Percentiles rank a stretch among this genome's conserved stretches.
These are phyloP conservation scores for Nasonia longicornis DNA, from an alignment of 1,140 invertebrate genomes.

Conservation along the genomic window DNA sequence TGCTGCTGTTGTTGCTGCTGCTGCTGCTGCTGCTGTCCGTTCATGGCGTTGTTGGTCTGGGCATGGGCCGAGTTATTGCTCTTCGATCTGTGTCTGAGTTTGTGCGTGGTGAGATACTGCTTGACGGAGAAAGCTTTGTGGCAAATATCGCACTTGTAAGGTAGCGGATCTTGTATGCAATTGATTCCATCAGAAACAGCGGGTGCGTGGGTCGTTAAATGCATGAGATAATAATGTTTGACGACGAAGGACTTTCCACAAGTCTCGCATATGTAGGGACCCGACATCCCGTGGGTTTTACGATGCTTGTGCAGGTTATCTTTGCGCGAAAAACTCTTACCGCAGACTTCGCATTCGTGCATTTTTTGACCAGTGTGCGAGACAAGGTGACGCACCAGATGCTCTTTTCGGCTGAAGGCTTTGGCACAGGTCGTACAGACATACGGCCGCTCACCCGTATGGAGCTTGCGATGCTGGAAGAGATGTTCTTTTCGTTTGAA, in stretches of 20 bases:
- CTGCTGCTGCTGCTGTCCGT: slow-evolving; percentile 48
- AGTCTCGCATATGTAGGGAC: slow-evolving; percentile 78
- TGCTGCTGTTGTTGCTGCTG: slow-evolving; percentile 45
- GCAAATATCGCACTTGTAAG: slow-evolving; percentile 72
- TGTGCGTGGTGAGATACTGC: slow-evolving; percentile 69
- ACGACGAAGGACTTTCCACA: slow-evolving; percentile 81
- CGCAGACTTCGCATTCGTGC: slow-evolving; percentile 81
- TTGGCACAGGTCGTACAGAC: slow-evolving; percentile 78
- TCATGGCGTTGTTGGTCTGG: slow-evolving; percentile 47
- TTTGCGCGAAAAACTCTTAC: slow-evolving; percentile 81
- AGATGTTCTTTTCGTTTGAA: slow-evolving; percentile 75
- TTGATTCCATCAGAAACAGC: slow-evolving; percentile 50
- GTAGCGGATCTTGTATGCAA: slow-evolving; percentile 60
- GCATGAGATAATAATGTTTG: slow-evolving; percentile 77
- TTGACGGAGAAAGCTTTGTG: slow-evolving; percentile 71
- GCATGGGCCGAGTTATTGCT: slow-evolving; percentile 42
- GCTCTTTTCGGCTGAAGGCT: slow-evolving; percentile 80
- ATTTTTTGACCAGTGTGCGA: slow-evolving; percentile 82
- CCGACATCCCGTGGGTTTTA: slow-evolving; percentile 75
- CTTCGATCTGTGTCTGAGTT: slow-evolving; percentile 66
- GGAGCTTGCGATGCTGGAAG: slow-evolving; percentile 75
- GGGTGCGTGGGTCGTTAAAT: slow-evolving; percentile 68
- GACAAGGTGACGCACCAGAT: slow-evolving; percentile 79
- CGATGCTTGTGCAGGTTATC: slow-evolving; percentile 82
- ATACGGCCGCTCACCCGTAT: slow-evolving; percentile 83